These are phyloP conservation scores for Volucella inanis DNA, from an alignment of 2,888 invertebrate species.

Conservation along the genomic window DNA sequence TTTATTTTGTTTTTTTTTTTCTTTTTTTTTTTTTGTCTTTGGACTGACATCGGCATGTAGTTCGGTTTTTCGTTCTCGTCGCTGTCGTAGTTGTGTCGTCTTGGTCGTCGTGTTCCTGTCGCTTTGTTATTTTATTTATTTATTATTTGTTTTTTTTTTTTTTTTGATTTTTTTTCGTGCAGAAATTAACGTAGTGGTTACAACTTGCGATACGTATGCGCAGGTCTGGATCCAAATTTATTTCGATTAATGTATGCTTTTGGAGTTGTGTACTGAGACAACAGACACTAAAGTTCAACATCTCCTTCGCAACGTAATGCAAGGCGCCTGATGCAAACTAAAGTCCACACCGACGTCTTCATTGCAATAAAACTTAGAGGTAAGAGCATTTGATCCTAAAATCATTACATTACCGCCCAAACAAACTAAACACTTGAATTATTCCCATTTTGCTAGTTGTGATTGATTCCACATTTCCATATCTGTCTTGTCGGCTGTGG, in stretches of 20 bases:
- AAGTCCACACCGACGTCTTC: background rate
- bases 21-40: slow-evolving; percentile 48
- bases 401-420: slow-evolving; percentile 14
- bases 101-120: slow-evolving; percentile 31
- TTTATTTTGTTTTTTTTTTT: slow-evolving; percentile 14
- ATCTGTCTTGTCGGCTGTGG: slow-evolving; percentile 9
- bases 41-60: slow-evolving; percentile 51
- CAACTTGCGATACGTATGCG: slow-evolving; percentile 61
- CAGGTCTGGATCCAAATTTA: slow-evolving; percentile 59
- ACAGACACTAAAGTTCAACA: slow-evolving; percentile 69
- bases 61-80: slow-evolving; percentile 37
- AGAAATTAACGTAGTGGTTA: slow-evolving; percentile 67
- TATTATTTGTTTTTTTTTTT: slow-evolving; percentile 41
- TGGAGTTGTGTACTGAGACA: slow-evolving; percentile 62
- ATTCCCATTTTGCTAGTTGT: too few relatives aligned
- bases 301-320: slow-evolving; percentile 38
- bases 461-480: background rate
- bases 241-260: slow-evolving; percentile 68
- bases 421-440: background rate
- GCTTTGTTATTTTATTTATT: slow-evolving; percentile 28
- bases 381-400: slow-evolving; percentile 47
- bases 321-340: slow-evolving; percentile 54
- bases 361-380: slow-evolving; percentile 52
- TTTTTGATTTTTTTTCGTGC: slow-evolving; percentile 21
- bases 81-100: slow-evolving; percentile 5